A percentile compares a stretch with the other conserved stretches of the same genome.
These are phyloP conservation scores for Gambusia affinis DNA, from an alignment of 2,113 vertebrate species.

Conservation along the genomic window DNA sequence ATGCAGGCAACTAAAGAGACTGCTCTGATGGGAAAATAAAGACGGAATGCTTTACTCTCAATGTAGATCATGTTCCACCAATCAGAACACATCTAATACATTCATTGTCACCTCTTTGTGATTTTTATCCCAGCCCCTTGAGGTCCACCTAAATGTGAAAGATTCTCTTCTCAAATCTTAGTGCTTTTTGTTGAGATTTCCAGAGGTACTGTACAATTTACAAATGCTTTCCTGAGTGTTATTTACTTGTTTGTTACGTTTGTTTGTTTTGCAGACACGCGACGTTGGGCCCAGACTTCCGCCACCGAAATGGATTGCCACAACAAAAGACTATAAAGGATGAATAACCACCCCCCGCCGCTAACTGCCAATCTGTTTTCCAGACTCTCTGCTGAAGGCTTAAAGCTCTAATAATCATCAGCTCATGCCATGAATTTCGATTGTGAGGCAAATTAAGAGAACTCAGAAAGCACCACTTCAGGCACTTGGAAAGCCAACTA, in stretches of 20 bases:
- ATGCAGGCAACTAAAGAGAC: conserved; percentile 54
- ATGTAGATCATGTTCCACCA: conserved; percentile 81
- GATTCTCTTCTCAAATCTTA: conserved; percentile 91
- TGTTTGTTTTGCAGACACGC: conserved; percentile 89
- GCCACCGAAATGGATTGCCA: conserved; percentile 87
- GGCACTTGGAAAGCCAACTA: conserved; percentile 93
- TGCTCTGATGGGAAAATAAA: conserved; percentile 26
- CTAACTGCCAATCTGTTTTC: conserved; percentile 84
- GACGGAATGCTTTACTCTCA: conserved; percentile 37
- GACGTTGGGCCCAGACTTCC: conserved; percentile 92
- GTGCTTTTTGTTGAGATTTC: conserved; percentile 93
- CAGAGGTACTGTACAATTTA: conserved; percentile 98
- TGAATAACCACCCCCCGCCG: conserved; percentile 82
- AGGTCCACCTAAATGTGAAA: conserved; percentile 87
- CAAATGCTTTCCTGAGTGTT: conserved; percentile 98
- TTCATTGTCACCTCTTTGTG: conserved; percentile 93
- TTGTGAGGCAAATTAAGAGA: conserved; percentile 92
- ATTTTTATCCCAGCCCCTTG: conserved; percentile 85
- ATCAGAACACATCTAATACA: conserved; percentile 89
- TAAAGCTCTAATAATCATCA: conserved; percentile 97
- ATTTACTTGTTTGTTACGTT: conserved; percentile 78
- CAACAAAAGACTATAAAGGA: conserved; percentile 86
- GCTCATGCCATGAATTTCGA: conserved; percentile 96
- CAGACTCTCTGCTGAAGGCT: conserved; percentile 89
- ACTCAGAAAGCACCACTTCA: conserved; percentile 95